Conservation (phyloP, 1,140 invertebrate species). For the Drosophila ananassae region DNA sequence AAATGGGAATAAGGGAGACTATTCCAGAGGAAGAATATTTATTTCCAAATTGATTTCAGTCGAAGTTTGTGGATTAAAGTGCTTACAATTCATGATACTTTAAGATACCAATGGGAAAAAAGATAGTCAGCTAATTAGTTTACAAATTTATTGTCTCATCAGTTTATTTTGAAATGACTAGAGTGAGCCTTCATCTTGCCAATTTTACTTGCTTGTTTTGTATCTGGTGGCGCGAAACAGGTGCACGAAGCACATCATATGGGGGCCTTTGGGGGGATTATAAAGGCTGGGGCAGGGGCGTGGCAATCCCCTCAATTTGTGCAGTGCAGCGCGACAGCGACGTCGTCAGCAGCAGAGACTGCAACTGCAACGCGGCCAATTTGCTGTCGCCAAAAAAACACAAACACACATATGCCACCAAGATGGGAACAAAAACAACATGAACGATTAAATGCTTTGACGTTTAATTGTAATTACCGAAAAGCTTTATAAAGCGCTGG, state of each 20-base stretch:
- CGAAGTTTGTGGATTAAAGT: too few species aligned
- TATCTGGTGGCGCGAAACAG: conserved; percentile 37
- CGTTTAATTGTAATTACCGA: conserved; percentile 80
- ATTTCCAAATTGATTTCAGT: neutral
- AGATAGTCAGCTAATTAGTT: neutral
- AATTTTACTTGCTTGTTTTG: conserved; percentile 29
- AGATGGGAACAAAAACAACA: conserved; percentile 25
- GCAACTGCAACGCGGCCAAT: conserved; percentile 60
- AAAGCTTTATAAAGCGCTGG: conserved; percentile 44
- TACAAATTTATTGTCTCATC: neutral
- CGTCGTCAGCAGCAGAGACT: conserved; percentile 3
- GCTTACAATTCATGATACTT: too few species aligned
- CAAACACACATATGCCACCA: conserved; percentile 32
- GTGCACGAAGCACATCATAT: conserved; percentile 40
- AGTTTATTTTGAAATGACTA: neutral
- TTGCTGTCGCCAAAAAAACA: conserved; percentile 54
- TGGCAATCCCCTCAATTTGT: conserved; percentile 46
- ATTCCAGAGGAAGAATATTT: neutral
- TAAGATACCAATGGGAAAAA: neutral
- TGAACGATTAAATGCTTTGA: conserved; percentile 73
- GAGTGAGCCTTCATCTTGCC: conserved; percentile 17
- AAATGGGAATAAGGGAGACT: neutral
- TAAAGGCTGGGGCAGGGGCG: neutral
- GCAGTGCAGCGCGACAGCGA: conserved; percentile 54
- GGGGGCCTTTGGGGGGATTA: conserved; percentile 4